Conservation (phyloP, 2,888 invertebrate species). For the Lutraria lutraria region DNA sequence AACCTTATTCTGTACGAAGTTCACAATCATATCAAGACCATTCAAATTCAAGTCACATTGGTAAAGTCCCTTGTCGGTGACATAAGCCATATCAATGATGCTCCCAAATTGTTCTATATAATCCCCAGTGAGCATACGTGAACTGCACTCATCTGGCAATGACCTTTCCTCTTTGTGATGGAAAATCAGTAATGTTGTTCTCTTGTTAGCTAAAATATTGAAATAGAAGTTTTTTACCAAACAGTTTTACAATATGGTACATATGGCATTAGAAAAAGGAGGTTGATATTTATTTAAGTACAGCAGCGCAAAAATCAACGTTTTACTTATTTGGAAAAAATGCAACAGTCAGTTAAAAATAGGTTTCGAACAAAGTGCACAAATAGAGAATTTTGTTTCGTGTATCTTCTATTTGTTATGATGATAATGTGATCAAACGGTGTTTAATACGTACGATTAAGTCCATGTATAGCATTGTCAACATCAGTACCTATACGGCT, state of each 20-base stretch:
- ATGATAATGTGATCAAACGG: neutral
- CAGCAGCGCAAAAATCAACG: no score
- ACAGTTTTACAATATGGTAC: neutral
- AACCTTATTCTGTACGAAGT: neutral
- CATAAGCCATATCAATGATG: neutral
- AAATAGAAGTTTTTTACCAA: no score
- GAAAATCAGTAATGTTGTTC: neutral
- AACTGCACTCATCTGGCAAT: neutral
- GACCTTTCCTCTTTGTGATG: constrained; percentile 1
- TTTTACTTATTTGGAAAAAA: no score
- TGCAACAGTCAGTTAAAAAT: no score
- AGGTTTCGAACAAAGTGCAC: no score
- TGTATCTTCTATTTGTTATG: no score
- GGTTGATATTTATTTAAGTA: no score
- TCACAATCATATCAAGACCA: neutral
- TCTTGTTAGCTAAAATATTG: neutral
- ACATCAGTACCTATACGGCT: constrained; percentile 9
- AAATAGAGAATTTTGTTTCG: no score
- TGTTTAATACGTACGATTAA: neutral
- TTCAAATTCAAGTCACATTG: neutral
- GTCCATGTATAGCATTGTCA: neutral
- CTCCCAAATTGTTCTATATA: neutral
- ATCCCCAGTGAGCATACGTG: neutral
- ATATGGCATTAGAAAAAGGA: no score
- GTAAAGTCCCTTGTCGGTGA: neutral